Evolutionary conservation across 1,140 invertebrate species (phyloP).

Genomic region (Dufourea novaeangliae): DNA sequence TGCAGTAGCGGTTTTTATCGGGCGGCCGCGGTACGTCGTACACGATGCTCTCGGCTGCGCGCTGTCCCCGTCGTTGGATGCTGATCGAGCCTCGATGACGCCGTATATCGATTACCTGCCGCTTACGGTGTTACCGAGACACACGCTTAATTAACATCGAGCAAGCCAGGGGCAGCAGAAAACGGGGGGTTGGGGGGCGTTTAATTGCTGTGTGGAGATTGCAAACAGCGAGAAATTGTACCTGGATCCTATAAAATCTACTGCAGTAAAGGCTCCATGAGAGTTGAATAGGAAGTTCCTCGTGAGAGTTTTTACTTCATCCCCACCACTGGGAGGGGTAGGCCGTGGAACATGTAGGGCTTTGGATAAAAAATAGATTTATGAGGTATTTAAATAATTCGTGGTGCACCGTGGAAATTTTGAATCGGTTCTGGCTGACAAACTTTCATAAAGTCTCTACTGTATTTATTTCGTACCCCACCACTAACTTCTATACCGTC

Average conservation of each 20-base stretch:
- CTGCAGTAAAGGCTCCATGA: no score
- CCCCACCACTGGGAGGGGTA: no score
- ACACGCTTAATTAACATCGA: slow-evolving; percentile 64
- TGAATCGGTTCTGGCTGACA: no score
- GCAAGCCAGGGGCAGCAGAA: no score
- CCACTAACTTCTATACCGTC: background rate
- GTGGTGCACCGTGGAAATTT: no score
- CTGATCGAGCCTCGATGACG: slow-evolving; percentile 52
- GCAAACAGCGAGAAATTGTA: slow-evolving; percentile 46
- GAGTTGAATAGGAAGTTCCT: no score
- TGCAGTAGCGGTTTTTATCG: slow-evolving; percentile 6
- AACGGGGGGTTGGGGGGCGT: no score
- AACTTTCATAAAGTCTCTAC: no score
- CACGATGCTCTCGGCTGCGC: slow-evolving; percentile 18
- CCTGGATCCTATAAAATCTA: slow-evolving; percentile 54
- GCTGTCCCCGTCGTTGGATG: background rate
- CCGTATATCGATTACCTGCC: slow-evolving; percentile 61
- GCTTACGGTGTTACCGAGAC: slow-evolving; percentile 60
- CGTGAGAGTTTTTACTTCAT: no score
- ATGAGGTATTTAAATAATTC: no score
- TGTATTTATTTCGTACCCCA: slow-evolving; percentile 22
- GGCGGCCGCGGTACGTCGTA: slow-evolving; percentile 7
- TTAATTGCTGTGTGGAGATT: slow-evolving; percentile 49
- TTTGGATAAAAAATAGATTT: no score
- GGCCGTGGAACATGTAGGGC: no score